Evolutionary conservation across 2,888 invertebrate genomes (phyloP), one percentile per base, ranked within the genome.

Genomic region (Creontiades dilutus): DNA sequence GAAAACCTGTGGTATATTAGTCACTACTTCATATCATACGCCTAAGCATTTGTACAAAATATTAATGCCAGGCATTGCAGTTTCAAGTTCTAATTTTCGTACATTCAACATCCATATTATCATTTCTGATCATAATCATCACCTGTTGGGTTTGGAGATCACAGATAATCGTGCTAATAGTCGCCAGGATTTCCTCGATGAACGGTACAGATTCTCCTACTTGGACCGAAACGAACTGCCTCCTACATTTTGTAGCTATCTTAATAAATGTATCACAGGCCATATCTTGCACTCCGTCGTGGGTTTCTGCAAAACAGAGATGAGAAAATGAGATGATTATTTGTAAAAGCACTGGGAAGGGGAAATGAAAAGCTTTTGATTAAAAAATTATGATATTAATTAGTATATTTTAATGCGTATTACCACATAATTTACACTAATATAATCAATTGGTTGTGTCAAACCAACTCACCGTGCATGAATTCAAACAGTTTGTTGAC

Each of bases 261-360:
- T 99, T 99, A 92, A 99, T 99, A 93, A 99, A 99, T 68, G 99
- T 99, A 94, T 99, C 99, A 95, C 99, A 99, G 91, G 99, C 99
- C 99, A 99, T 99, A 93, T 99, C 99, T 94, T 99, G 99, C 47
- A 99, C 99, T 92, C 99, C 99, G 93, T 99, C 99, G 93, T 99
- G 99, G 89, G 99, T 99, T 94, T 99, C 99, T 95, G 92, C 92
- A 91, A 92, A n/a, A 61, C 11, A 68, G 23, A 7, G 57, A 57
- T n/a, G 5, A 57, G 3, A 52, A 52, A 7, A 37, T 52, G n/a
- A 7, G 57, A 11, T n/a, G 7, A 0, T 57, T 57, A 57, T 0
- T 37, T 37, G 2, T 37, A 37, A 37, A 37, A 37, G 37, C 37
- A 37, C 37, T 4, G 37, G 37, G 7, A 37, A 37, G 3, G 7